Percentiles rank a stretch among this genome's conserved stretches.
Conservation (phyloP, 2,888 invertebrate species). For the Cantharis nigra region DNA sequence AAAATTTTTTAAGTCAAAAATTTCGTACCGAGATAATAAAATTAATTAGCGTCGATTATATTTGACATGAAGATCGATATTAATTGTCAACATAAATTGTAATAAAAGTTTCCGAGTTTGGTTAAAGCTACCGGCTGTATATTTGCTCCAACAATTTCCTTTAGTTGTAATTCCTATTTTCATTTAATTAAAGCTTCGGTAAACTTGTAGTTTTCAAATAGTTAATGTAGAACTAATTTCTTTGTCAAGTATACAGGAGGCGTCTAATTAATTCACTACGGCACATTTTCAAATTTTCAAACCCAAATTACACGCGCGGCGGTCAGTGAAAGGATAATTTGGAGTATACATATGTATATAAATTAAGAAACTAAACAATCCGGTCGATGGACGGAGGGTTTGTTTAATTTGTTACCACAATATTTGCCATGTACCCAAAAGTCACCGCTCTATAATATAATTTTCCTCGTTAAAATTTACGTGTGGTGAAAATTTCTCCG, state of each 20-base stretch:
- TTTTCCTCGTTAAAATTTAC: background rate
- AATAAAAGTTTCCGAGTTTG: background rate
- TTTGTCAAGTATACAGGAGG: background rate
- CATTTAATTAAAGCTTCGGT: background rate
- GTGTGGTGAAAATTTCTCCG: background rate
- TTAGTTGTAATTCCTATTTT: background rate
- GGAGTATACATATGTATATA: conserved; percentile 16
- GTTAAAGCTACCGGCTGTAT: background rate
- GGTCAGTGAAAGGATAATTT: conserved; percentile 12
- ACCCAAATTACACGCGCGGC: conserved; percentile 8
- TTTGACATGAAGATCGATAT: background rate
- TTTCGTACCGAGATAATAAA: background rate
- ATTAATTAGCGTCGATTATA: background rate
- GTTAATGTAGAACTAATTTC: background rate
- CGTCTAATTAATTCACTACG: background rate
- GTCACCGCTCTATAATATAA: background rate
- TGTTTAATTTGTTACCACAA: background rate
- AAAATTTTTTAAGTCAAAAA: background rate
- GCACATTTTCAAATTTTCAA: conserved; percentile 11
- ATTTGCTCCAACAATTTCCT: background rate
- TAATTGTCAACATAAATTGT: background rate
- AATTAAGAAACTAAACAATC: conserved; percentile 13
- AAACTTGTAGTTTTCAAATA: background rate
- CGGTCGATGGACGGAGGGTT: background rate
- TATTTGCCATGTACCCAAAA: background rate